Evolutionary conservation across 2,888 invertebrate genomes (phyloP), one percentile per base, ranked within the genome.

Genomic region (Acleris literana): DNA sequence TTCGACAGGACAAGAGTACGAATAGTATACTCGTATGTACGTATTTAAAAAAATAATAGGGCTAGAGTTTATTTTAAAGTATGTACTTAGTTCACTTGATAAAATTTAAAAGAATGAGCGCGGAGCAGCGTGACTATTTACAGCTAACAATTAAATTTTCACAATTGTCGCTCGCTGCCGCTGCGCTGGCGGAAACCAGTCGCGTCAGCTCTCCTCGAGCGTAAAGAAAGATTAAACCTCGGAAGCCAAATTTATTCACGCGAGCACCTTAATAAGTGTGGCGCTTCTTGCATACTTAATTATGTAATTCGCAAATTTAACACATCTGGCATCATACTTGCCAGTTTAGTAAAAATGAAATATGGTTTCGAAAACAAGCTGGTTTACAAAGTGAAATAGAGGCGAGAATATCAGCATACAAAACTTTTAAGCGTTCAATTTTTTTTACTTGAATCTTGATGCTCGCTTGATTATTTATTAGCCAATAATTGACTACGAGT

Each of bases 251-350:
- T 61, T 57, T 57, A 66, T 66, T 66, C 62, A 44, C 61, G n/a
- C 62, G 22, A 53, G 49, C 66, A 52, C 53, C 66, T 62, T 52
- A 60, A 57, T 61, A 62, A 66, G 62, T 61, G 56, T 61, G 66
- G 62, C 57, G 66, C 57, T 51, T 61, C 61, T 46, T 66, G 66
- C 66, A 66, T 66, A 66, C 61, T 66, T 66, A 66, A 52, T 56
- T 55, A 57, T 62, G 52, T 55, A 43, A 52, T 46, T 29, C 46
- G 39, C 39, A 46, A 53, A 53, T 62, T 57, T 39, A 17, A 17
- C 52, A 39, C 55, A 39, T 39, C 39, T 13, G 39, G 39, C 11
- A 11, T 39, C 13, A 13, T 39, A 56, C 11, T n/a, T 43, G 3
- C 1, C 18, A 17, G 13, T n/a, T 54, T 7, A 17, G 43, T 16